A percentile compares a stretch with the other conserved stretches of the same genome.
phyloP scores from a whole-genome alignment of 2,888 invertebrate species.

The Drosophila mimica region DNA sequence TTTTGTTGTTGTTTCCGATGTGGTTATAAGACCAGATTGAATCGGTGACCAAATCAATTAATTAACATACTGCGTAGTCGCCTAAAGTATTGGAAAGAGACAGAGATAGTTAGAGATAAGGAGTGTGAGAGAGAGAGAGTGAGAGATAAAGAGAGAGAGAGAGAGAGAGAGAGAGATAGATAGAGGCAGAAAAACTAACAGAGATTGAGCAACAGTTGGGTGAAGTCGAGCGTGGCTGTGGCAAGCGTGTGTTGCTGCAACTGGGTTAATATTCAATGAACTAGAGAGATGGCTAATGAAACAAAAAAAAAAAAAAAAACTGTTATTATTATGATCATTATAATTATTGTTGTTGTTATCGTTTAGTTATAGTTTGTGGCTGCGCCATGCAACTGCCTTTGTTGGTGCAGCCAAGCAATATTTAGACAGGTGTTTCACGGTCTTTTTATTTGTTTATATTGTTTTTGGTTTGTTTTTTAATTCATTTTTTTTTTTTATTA shows the following conservation, averaged over 20 bases:
- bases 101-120: neutral
- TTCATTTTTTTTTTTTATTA: conserved; percentile 8
- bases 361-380: neutral
- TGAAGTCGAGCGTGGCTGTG: conserved; percentile 67
- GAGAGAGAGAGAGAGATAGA: neutral
- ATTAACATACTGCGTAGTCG: conserved; percentile 50
- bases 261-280: conserved; percentile 63
- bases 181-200: neutral
- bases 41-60: conserved; percentile 50
- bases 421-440: conserved; percentile 61
- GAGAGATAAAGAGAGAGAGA: neutral
- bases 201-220: conserved; percentile 55
- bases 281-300: conserved; percentile 1
- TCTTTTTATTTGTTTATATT: conserved; percentile 13
- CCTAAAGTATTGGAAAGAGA: conserved; percentile 7
- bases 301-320: conserved; percentile 13
- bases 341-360: neutral
- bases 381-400: conserved; percentile 5
- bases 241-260: conserved; percentile 62
- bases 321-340: conserved; percentile 4
- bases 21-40: conserved; percentile 60
- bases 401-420: conserved; percentile 26
- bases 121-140: neutral
- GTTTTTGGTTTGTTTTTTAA: neutral
- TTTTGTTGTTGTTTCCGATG: conserved; percentile 4